Base-by-base conservation (phyloP, 2,888 invertebrate genomes). In the Spodoptera picta region DNA sequence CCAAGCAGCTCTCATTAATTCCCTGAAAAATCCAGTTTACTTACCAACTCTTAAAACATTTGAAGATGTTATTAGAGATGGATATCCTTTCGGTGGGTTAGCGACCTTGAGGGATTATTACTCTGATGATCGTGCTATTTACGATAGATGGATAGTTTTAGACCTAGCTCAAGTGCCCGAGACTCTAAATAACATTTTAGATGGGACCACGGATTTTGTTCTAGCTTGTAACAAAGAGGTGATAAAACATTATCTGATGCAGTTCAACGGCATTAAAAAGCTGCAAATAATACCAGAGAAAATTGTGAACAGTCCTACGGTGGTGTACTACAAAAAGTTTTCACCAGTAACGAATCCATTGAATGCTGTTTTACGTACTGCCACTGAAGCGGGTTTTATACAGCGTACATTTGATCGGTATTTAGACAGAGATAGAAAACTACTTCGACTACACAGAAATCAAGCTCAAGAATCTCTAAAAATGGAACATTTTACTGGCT, bases 211-310 rank as follows among this genome's bases (percentile, higher is more conserved):
- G 0, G 69, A 88, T 58, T 89, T 89, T 59, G 87, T 87, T 48
- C 48, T 91, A 19, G 91, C 90, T 12, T 63, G 83, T 23, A 90
- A 85, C 55, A 87, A 83, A 48, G 87, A 85, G 46, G 72, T 80
- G 9, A 75, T 88, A 42, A 68, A 83, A 36, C 79, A 86, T 43
- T 76, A 84, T 64, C 65, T 89, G 19, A 67, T 83, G 54, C 72
- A 81, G 44, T 74, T 79, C 46, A 86, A 83, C n/a, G 86, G 85
- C 1, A 62, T 74, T 1, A 83, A 80, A 50, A 71, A 68, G 10
- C 44, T 91, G 42, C 89, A 91, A 68, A 87, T 90, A 27, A 76
- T 91, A 54, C 87, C 89, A 1, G 75, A 86, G 14, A 90, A 90
- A 58, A 89, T 91, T 53, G 80, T 89, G 0, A 87, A 84, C 47